Conservation (phyloP, 1,140 invertebrate species). For the Bombus confusus region DNA sequence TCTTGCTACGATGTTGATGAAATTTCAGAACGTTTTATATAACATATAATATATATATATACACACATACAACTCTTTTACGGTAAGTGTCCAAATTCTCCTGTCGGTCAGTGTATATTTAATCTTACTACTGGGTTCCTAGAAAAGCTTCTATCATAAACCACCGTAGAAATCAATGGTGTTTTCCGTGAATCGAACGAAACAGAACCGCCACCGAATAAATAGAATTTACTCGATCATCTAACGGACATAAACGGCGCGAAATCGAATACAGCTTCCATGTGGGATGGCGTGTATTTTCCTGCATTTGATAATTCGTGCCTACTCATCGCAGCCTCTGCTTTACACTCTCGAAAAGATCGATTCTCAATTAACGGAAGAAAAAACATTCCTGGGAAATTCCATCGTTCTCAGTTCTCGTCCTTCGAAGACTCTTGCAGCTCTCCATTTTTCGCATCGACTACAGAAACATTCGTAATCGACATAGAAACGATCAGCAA, state of each 20-base stretch:
- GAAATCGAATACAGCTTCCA: neutral
- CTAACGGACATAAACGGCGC: neutral
- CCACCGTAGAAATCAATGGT: neutral
- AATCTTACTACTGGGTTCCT: neutral
- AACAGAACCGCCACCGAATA: neutral
- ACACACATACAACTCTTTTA: neutral
- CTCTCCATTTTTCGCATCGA: too few relatives aligned
- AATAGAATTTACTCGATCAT: slow-evolving; percentile 18
- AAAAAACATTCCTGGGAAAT: too few relatives aligned
- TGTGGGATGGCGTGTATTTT: neutral
- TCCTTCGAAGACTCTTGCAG: too few relatives aligned
- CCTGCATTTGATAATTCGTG: neutral
- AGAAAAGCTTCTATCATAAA: neutral
- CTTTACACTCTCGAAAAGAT: too few relatives aligned
- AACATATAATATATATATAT: too few relatives aligned
- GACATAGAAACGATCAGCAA: neutral
- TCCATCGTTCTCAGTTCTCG: too few relatives aligned
- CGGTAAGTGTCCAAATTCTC: neutral
- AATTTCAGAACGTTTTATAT: too few relatives aligned
- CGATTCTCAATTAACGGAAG: too few relatives aligned
- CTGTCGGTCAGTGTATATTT: neutral
- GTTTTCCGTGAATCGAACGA: neutral
- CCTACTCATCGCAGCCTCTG: too few relatives aligned
- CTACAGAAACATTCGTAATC: neutral
- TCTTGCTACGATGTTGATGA: too few relatives aligned